These are phyloP conservation scores for Meloe dianella DNA, from an alignment of 2,888 invertebrate genomes.

Conservation along the genomic window DNA sequence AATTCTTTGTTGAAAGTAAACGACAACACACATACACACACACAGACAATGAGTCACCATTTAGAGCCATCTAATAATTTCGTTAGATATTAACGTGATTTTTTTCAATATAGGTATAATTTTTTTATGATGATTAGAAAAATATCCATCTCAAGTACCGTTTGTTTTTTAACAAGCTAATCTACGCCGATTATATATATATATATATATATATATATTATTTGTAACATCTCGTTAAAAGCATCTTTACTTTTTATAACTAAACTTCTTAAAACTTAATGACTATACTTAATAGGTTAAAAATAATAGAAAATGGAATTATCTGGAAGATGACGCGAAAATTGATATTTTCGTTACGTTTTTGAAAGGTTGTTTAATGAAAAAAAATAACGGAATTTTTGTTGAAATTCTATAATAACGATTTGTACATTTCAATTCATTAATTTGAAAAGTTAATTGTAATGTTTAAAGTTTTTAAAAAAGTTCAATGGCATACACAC, in stretches of 20 bases:
- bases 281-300: background rate
- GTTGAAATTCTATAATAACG: background rate
- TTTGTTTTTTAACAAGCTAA: slow-evolving; percentile 10
- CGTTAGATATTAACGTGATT: background rate
- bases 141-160: slow-evolving; percentile 10
- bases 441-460: background rate
- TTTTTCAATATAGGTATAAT: too few relatives aligned
- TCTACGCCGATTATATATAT: background rate
- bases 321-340: background rate
- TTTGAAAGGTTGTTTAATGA: too few relatives aligned
- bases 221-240: background rate
- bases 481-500: background rate
- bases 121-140: background rate
- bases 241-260: background rate
- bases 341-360: background rate
- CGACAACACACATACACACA: background rate
- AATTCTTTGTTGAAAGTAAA: slow-evolving; percentile 30
- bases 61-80: background rate
- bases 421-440: background rate
- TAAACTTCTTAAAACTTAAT: slow-evolving; percentile 14
- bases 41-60: background rate
- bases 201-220: background rate
- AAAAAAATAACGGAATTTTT: background rate
- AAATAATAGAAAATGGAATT: slow-evolving; percentile 10
- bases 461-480: background rate